Evolutionary conservation across 2,113 vertebrate species (phyloP).

Genomic region (Mesocricetus auratus): DNA sequence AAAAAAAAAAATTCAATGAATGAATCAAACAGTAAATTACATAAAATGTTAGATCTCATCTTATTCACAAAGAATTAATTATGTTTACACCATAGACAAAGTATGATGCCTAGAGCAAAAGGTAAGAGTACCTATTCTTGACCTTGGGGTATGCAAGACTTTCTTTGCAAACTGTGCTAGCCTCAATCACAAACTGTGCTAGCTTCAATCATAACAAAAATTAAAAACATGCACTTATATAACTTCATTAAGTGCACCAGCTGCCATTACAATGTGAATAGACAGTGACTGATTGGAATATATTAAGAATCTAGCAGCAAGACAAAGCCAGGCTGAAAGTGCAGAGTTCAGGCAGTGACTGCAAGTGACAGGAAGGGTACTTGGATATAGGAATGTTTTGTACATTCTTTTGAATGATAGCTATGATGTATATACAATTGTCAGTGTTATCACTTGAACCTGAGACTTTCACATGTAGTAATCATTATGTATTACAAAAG

Average conservation of each 20-base stretch:
- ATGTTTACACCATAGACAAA: not conserved
- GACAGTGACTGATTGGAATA: not conserved
- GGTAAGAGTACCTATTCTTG: not conserved
- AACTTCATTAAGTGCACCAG: not conserved
- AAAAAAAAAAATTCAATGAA: not conserved
- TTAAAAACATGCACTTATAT: not conserved
- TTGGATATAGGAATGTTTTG: not conserved
- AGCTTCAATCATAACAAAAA: not conserved
- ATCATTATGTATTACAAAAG: not conserved
- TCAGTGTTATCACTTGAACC: not conserved
- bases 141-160: not conserved
- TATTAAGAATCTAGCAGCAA: not conserved
- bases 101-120: not conserved
- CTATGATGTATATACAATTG: not conserved
- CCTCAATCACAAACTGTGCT: not conserved
- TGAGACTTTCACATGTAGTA: not conserved
- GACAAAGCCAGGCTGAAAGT: not conserved
- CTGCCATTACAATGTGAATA: not conserved
- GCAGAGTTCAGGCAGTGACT: not conserved
- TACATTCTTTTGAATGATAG: conserved; percentile 21
- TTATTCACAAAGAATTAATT: not conserved
- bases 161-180: not conserved
- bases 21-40: not conserved
- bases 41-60: not conserved
- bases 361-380: not conserved